These are phyloP conservation scores for Lepidochrysops patricia DNA, from an alignment of 2,888 invertebrate species.

Conservation along the genomic window DNA sequence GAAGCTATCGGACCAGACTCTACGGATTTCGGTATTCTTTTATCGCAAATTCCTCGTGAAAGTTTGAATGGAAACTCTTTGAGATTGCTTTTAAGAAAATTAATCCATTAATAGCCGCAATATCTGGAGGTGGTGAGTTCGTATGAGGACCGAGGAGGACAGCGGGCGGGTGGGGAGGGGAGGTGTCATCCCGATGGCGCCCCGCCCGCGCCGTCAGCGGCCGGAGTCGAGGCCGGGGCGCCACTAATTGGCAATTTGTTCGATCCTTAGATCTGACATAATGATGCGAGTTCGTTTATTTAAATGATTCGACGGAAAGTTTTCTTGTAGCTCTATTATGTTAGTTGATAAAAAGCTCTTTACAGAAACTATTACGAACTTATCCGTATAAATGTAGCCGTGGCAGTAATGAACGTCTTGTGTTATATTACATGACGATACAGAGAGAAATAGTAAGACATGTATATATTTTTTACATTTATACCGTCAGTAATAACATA, in stretches of 20 bases:
- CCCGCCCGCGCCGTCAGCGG: conserved; percentile 31
- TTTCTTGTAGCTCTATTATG: conserved; percentile 33
- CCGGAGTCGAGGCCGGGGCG: conserved; percentile 39
- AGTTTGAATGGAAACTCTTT: conserved; percentile 71
- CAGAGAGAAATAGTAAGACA: no score
- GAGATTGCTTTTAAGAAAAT: conserved; percentile 71
- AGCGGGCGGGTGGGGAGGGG: conserved; percentile 12
- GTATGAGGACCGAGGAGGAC: conserved; percentile 15
- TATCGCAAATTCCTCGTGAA: conserved; percentile 62
- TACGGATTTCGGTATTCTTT: conserved; percentile 42
- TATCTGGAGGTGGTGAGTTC: conserved; percentile 22
- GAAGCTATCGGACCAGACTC: conserved; percentile 30
- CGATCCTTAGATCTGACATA: conserved; percentile 72
- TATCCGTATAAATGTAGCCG: not conserved
- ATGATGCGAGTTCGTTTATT: conserved; percentile 73
- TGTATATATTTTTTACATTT: no score
- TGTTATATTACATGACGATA: no score
- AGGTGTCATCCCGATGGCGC: conserved; percentile 24
- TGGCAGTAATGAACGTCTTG: not conserved
- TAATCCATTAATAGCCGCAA: conserved; percentile 62
- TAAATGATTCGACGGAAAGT: conserved; percentile 71
- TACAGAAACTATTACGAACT: conserved; percentile 17
- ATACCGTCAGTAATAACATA: no score
- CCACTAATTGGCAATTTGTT: conserved; percentile 73
- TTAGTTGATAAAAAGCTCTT: conserved; percentile 29